Evolutionary conservation across 2,113 vertebrate genomes (phyloP).

Genomic region (Neodontobutis hainanensis): DNA sequence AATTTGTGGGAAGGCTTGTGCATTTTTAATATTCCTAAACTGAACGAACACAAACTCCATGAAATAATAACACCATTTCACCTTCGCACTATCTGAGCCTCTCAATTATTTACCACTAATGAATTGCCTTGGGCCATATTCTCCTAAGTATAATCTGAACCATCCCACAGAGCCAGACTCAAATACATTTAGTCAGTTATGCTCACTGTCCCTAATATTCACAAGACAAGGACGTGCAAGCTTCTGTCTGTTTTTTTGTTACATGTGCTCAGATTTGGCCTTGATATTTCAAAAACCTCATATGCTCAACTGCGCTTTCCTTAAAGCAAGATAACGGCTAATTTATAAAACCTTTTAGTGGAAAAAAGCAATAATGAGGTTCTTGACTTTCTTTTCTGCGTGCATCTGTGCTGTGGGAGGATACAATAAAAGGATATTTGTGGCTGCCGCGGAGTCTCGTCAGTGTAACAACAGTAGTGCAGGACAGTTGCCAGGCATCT

Average conservation of each 20-base stretch:
- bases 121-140: slow-evolving; percentile 72
- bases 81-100: slow-evolving; percentile 66
- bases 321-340: neutral
- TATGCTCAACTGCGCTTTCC: neutral
- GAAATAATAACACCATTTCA: slow-evolving; percentile 79
- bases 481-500: slow-evolving; percentile 35
- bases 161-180: slow-evolving; percentile 67
- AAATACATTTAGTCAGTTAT: slow-evolving; percentile 73
- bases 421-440: slow-evolving; percentile 30
- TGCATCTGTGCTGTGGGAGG: slow-evolving; percentile 23
- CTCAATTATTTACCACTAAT: slow-evolving; percentile 80
- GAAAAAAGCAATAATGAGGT: slow-evolving; percentile 11
- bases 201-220: slow-evolving; percentile 54
- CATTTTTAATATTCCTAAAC: slow-evolving; percentile 77
- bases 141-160: slow-evolving; percentile 69
- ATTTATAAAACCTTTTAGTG: slow-evolving; percentile 29
- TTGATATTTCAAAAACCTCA: slow-evolving; percentile 24
- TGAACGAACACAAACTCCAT: slow-evolving; percentile 77
- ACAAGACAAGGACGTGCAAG: slow-evolving; percentile 40
- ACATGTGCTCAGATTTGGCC: slow-evolving; percentile 34
- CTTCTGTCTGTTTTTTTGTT: slow-evolving; percentile 15
- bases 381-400: slow-evolving; percentile 21
- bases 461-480: slow-evolving; percentile 10
- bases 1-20: slow-evolving; percentile 67
- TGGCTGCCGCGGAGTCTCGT: slow-evolving; percentile 14